Percentiles rank a stretch among this genome's conserved stretches.
Conservation (phyloP, 2,113 vertebrate species). For the Pyrgilauda ruficollis region DNA sequence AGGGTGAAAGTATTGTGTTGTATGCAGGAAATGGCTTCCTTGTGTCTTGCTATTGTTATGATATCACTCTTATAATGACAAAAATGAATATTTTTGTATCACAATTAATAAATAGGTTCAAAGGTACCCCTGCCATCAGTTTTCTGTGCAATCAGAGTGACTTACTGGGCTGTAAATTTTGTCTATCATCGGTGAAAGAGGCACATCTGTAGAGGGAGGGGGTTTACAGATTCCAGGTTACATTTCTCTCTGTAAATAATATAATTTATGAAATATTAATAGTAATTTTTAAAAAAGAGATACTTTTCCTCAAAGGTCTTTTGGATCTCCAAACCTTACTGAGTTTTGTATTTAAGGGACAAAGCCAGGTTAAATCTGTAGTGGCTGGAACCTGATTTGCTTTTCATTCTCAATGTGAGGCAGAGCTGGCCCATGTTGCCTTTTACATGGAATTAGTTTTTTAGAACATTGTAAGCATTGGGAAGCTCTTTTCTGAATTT, state of each 20-base stretch:
- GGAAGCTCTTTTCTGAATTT: neutral
- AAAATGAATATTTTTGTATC: neutral
- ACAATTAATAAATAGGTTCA: neutral
- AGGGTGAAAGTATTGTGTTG: neutral
- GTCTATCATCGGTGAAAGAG: fast-evolving
- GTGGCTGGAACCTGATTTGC: neutral
- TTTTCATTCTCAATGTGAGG: neutral
- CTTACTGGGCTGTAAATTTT: neutral
- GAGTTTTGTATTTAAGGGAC: neutral
- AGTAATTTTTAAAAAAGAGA: neutral
- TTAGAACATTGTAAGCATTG: neutral
- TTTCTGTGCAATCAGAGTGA: neutral
- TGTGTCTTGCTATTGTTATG: neutral
- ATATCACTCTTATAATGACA: neutral
- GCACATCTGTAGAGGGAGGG: neutral
- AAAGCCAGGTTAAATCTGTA: neutral
- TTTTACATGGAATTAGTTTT: neutral
- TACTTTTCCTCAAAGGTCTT: neutral
- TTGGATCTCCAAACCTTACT: neutral
- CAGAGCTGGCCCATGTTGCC: neutral
- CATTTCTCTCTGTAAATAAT: neutral
- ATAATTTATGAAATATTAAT: neutral
- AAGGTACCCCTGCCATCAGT: neutral
- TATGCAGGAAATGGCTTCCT: neutral
- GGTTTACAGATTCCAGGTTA: neutral